Base-by-base conservation (phyloP, 2,888 invertebrate genomes). In the Crematogaster levior region DNA sequence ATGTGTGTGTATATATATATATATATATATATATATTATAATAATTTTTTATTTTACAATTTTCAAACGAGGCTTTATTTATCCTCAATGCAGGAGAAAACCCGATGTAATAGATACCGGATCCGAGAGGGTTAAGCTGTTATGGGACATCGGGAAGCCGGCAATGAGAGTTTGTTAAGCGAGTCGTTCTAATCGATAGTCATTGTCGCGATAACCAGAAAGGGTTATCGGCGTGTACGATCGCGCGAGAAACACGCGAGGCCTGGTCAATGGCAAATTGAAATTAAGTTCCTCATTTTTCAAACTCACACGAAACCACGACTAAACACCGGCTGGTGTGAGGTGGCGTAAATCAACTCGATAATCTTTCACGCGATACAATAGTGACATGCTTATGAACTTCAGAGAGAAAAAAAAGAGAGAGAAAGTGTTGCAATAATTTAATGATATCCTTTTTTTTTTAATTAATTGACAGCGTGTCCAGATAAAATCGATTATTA, bases 251-350 rank as follows among this genome's bases (percentile, higher is more conserved):
- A 83, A 63, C 89, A 89, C 89, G 89, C 89, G 79, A 89, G 81
- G 82, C 73, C 74, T 61, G 77, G 27, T 56, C 87, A 61, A 82
- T 77, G 84, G 84, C 88, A 89, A 89, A 89, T 89, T 89, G 89
- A 89, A 89, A 89, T 88, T 85, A 86, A 86, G 79, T 86, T 74
- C 34, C 72, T 70, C 88, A 85, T 88, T 85, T 89, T 89, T 89
- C 89, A 84, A 84, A 63, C 82, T 43, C 40, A 61, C 89, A 83
- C 82, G 82, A 74, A 84, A 65, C 63, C 74, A 53, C 51, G 77
- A 21, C n/a, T 77, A 77, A 77, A 56, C 43, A 43, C 56, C 56
- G 56, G 43, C 77, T 56, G 53, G 12, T 21, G 34, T 66, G 40
- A 51, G 27, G 1, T 24, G 37, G 65, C 40, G 75, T 58, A 79